These are phyloP conservation scores for Drosophila nigritarsus DNA, from an alignment of 2,888 invertebrate genomes.

Conservation along the genomic window DNA sequence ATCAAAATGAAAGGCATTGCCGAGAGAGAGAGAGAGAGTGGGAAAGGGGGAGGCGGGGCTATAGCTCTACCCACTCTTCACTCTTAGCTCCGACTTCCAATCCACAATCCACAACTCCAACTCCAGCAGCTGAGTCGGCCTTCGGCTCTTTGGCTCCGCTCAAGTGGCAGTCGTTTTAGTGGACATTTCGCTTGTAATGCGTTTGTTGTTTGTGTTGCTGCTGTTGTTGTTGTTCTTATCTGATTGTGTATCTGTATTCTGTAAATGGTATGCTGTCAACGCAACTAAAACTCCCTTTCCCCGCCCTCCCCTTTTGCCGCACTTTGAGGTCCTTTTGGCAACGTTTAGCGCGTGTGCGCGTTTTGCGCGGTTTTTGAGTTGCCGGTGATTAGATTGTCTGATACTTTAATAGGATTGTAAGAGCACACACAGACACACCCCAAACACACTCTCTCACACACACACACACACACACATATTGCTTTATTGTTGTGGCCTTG, in stretches of 20 bases:
- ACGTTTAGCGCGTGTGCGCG: constrained; percentile 68
- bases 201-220: constrained; percentile 41
- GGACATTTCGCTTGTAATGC: constrained; percentile 76
- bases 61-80: not conserved
- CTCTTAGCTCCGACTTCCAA: not conserved
- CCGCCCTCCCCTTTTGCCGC: constrained; percentile 1
- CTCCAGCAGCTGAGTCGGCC: constrained; percentile 7
- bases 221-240: constrained; percentile 62
- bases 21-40: not conserved
- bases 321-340: constrained; percentile 58
- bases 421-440: constrained; percentile 45
- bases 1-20: constrained; percentile 22
- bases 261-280: constrained; percentile 60
- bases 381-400: constrained; percentile 78
- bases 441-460: constrained; percentile 3
- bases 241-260: constrained; percentile 66
- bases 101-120: not conserved
- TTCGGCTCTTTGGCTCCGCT: constrained; percentile 19
- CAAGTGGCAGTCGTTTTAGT: constrained; percentile 63
- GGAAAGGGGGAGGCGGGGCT: not conserved
- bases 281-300: constrained; percentile 44
- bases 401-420: constrained; percentile 79
- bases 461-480: constrained; percentile 5
- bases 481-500: constrained; percentile 21
- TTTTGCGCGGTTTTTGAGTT: constrained; percentile 73